These are phyloP conservation scores for Scaptomyza flava DNA, from an alignment of 2,888 invertebrate species.

Conservation along the genomic window DNA sequence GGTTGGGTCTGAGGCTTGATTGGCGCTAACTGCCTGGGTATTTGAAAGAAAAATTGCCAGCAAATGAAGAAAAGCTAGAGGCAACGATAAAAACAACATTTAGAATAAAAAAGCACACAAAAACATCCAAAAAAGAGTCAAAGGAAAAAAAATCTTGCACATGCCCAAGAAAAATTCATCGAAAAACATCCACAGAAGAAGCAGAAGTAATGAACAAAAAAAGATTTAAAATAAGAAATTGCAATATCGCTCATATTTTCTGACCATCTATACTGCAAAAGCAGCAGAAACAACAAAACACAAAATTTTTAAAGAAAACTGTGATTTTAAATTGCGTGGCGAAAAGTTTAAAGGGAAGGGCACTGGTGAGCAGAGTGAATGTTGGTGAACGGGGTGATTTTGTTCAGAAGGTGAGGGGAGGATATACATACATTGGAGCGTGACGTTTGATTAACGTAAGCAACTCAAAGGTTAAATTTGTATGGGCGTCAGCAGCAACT, in stretches of 20 bases:
- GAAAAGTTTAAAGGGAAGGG: constrained; percentile 37
- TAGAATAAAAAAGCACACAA: neutral
- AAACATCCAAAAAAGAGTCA: neutral
- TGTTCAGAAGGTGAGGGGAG: neutral
- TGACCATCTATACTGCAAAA: constrained; percentile 5
- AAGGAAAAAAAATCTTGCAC: constrained; percentile 25
- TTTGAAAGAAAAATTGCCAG: constrained; percentile 70
- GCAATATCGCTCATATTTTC: constrained; percentile 33
- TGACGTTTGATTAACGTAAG: constrained; percentile 61
- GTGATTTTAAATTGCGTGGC: constrained; percentile 71
- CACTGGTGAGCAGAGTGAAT: neutral
- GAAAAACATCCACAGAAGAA: constrained; percentile 33
- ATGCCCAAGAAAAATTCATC: constrained; percentile 62
- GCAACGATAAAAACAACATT: constrained; percentile 3
- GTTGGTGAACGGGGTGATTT: neutral
- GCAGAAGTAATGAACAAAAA: constrained; percentile 24
- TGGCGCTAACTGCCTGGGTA: constrained; percentile 59
- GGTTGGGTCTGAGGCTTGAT: constrained; percentile 53
- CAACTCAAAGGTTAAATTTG: constrained; percentile 42
- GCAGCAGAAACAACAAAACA: constrained; percentile 17
- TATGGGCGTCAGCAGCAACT: constrained; percentile 8
- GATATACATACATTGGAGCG: constrained; percentile 1
- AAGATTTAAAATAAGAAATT: constrained; percentile 15
- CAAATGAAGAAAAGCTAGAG: constrained; percentile 61
- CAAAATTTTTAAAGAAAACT: constrained; percentile 55